phyloP scores from a whole-genome alignment of 2,888 invertebrate species.

The Nomada ferruginata region DNA sequence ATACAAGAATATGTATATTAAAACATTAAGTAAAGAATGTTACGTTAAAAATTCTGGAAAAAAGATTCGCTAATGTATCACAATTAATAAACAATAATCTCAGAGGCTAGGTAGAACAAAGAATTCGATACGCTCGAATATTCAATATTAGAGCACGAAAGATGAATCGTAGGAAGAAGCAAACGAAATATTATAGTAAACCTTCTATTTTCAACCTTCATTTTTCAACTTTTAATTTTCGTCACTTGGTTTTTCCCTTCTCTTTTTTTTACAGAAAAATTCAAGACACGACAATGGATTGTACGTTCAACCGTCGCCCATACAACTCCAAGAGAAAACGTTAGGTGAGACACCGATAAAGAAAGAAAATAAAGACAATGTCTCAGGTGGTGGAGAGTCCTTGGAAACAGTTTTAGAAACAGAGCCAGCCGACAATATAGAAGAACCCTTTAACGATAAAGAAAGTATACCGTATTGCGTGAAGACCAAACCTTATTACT shows the following conservation, averaged over 20 bases:
- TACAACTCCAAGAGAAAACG: constrained; percentile 67
- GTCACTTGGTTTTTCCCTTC: background rate
- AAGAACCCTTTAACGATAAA: constrained; percentile 78
- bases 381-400: constrained; percentile 59
- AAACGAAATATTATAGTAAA: background rate
- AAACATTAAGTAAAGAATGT: constrained; percentile 2
- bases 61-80: background rate
- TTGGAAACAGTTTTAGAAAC: constrained; percentile 62
- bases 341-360: constrained; percentile 67
- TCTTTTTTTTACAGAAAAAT: constrained; percentile 77
- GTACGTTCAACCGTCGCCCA: constrained; percentile 65
- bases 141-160: constrained; percentile 12
- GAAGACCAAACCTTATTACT: constrained; percentile 83
- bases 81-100: constrained; percentile 13
- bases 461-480: constrained; percentile 80
- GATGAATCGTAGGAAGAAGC: background rate
- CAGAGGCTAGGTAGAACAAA: constrained; percentile 66
- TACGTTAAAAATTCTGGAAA: background rate
- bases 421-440: constrained; percentile 67
- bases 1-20: background rate
- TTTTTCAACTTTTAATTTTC: background rate
- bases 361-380: constrained; percentile 71
- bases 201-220: background rate
- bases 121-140: constrained; percentile 13
- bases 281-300: constrained; percentile 79